Evolutionary conservation across 92 coral and sea anemone genomes (phyloP).

Genomic region (Umimayanthus kanabou): DNA sequence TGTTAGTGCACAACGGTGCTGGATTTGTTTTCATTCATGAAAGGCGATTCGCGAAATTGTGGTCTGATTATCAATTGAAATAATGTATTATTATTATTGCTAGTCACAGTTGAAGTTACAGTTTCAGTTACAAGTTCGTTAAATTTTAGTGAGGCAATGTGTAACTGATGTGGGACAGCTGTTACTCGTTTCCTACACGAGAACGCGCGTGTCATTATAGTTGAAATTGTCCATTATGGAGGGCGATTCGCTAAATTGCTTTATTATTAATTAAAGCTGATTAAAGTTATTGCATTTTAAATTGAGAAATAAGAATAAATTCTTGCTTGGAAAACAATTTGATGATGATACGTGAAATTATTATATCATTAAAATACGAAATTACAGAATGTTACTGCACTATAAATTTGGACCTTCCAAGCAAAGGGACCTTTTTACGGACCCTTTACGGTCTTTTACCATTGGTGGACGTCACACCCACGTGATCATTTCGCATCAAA

Average conservation of each 20-base stretch:
- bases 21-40: background rate
- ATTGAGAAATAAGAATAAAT: no score
- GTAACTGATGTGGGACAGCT: no score
- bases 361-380: background rate
- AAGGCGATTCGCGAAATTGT: background rate
- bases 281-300: no score
- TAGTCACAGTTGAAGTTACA: background rate
- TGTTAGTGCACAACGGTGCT: no score
- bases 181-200: slow-evolving; percentile 4
- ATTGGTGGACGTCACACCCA: background rate
- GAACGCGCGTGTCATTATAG: slow-evolving; percentile 2
- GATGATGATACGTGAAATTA: background rate
- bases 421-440: no score
- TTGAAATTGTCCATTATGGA: background rate
- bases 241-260: no score
- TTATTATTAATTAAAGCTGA: no score
- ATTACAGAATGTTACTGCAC: no score
- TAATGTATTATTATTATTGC: background rate
- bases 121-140: slow-evolving; percentile 2
- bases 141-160: no score
- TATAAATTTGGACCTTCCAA: no score
- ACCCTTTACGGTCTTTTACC: slow-evolving; percentile 9
- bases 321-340: background rate
- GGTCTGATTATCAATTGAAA: background rate
- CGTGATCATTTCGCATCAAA: background rate